These are phyloP conservation scores for Clarias macrocephalus DNA, from an alignment of 2,113 vertebrate species.

Conservation along the genomic window DNA sequence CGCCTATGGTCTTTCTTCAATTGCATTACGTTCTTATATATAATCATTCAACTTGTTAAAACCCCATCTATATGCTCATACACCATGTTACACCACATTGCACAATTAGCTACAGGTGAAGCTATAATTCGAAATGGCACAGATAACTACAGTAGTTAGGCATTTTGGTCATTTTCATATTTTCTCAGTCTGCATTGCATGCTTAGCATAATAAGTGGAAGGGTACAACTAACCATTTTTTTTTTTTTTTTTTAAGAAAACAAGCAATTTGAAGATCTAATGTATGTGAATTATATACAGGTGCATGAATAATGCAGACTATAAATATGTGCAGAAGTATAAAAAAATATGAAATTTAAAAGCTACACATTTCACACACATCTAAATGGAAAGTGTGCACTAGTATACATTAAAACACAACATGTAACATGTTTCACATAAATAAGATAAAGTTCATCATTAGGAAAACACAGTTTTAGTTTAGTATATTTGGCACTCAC, in stretches of 20 bases:
- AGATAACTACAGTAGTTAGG: not conserved
- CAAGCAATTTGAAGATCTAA: not conserved
- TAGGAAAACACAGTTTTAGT: not conserved
- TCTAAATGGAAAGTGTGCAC: not conserved
- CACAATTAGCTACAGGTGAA: slow-evolving; percentile 8
- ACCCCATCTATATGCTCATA: not conserved
- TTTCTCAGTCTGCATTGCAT: not conserved
- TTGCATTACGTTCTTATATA: not conserved
- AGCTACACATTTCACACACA: not conserved
- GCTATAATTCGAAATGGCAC: not conserved
- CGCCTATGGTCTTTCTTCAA: not conserved
- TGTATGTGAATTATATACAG: not conserved
- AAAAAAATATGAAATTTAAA: not conserved
- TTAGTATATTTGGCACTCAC: slow-evolving; percentile 63
- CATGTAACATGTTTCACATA: not conserved
- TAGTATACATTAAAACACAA: not conserved
- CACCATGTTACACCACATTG: not conserved
- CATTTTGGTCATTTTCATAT: slow-evolving; percentile 7
- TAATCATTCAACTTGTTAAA: slow-evolving; percentile 1
- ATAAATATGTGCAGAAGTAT: too few relatives aligned
- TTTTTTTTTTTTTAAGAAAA: not conserved
- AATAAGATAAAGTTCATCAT: not conserved
- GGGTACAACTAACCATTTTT: not conserved
- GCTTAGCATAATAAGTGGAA: not conserved
- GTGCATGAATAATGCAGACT: not conserved